A percentile compares a stretch with the other conserved stretches of the same genome.
These are phyloP conservation scores for Hydrochoerus hydrochaeris DNA, from an alignment of 2,113 vertebrate species.

Conservation along the genomic window DNA sequence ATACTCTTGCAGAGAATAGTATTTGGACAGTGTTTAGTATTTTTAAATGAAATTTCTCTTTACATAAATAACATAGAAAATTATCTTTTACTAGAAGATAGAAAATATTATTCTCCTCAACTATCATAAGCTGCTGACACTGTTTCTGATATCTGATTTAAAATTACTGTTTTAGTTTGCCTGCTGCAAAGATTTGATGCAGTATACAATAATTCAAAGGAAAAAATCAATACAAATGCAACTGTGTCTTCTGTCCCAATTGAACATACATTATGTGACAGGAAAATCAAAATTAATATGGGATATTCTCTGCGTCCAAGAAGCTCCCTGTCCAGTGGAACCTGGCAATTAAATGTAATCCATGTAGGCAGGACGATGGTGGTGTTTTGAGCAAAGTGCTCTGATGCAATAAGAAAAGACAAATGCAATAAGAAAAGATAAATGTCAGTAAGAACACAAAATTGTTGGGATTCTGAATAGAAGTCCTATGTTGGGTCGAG, in stretches of 20 bases:
- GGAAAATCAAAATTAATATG: neutral
- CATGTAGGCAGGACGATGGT: neutral
- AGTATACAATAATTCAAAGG: neutral
- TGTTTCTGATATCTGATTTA: neutral
- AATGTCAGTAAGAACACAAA: neutral
- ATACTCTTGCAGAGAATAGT: neutral
- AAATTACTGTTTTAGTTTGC: neutral
- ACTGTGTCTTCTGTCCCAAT: neutral
- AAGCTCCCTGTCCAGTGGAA: neutral
- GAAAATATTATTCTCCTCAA: neutral
- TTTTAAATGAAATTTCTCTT: neutral
- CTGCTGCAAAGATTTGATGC: neutral
- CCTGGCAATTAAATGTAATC: neutral
- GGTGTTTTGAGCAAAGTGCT: neutral
- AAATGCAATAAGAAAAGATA: constrained; percentile 31
- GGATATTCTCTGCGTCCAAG: neutral
- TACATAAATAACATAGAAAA: neutral
- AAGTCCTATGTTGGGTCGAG: neutral
- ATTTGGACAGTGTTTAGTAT: neutral
- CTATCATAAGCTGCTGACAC: neutral
- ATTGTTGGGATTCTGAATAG: neutral
- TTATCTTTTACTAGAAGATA: neutral
- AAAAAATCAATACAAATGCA: neutral
- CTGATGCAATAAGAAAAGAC: constrained; percentile 32
- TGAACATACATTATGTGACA: neutral